Conservation (phyloP, 2,113 vertebrate genomes). For the Columba janthina region DNA sequence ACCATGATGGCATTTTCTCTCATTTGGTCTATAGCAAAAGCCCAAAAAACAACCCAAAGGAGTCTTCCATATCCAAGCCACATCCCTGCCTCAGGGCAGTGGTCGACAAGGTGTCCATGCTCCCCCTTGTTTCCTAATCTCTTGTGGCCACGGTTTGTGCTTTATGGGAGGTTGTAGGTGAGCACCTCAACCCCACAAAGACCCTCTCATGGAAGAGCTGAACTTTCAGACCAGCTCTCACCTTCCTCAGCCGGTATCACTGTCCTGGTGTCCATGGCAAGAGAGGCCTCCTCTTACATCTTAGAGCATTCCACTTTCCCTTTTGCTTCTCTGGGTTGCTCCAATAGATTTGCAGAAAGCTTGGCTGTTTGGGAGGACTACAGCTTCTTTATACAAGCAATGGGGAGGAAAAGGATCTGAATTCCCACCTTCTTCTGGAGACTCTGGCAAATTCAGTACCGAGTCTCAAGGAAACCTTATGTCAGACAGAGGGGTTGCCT, state of each 20-base stretch:
- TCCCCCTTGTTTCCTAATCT: not conserved
- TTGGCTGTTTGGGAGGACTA: accelerated
- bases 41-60: not conserved
- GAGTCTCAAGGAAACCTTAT: not conserved
- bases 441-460: not conserved
- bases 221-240: not conserved
- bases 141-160: not conserved
- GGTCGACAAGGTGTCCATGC: not conserved
- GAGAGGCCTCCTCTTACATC: not conserved
- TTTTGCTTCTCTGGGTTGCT: not conserved
- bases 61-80: not conserved
- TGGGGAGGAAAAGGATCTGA: not conserved
- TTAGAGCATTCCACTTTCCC: not conserved
- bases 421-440: not conserved
- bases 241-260: not conserved
- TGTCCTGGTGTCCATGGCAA: not conserved
- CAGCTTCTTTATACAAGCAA: not conserved
- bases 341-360: not conserved
- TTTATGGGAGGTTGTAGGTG: not conserved
- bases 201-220: not conserved
- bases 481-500: not conserved
- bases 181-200: not conserved
- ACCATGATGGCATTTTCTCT: not conserved
- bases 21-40: not conserved
- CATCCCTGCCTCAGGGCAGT: not conserved